phyloP scores from a whole-genome alignment of 2,797 vertebrate genomes.

The Heteromormyrus szaboi region DNA sequence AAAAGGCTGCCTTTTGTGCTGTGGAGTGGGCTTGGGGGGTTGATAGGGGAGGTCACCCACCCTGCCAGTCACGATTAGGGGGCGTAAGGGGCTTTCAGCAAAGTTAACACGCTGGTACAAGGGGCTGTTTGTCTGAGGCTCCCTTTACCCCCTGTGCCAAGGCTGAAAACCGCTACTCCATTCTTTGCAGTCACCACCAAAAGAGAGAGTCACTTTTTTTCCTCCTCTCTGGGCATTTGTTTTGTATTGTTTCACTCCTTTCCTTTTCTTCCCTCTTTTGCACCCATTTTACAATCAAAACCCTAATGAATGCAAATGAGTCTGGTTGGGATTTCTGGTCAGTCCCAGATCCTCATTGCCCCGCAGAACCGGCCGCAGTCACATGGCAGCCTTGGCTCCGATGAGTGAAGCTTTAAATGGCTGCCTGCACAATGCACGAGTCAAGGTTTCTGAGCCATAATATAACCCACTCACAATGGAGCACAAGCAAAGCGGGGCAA shows the following conservation, averaged over 20 bases:
- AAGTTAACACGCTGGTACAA: constrained; percentile 28
- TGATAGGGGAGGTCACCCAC: constrained; percentile 32
- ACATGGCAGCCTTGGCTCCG: not conserved
- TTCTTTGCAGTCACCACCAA: not conserved
- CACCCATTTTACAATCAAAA: constrained; percentile 13
- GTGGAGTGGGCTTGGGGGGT: constrained; percentile 7
- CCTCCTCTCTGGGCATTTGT: constrained; percentile 9
- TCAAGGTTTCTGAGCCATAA: not conserved
- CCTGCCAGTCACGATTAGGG: constrained; percentile 43
- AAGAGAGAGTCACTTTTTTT: constrained; percentile 14
- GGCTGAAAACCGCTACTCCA: constrained; percentile 15
- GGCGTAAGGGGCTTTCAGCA: constrained; percentile 22
- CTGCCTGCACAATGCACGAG: not conserved
- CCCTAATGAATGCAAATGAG: constrained; percentile 21
- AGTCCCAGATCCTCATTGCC: not conserved
- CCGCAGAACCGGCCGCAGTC: not conserved
- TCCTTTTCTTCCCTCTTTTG: not conserved
- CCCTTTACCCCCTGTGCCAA: constrained; percentile 25
- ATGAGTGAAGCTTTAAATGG: not conserved
- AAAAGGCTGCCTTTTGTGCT: constrained; percentile 29
- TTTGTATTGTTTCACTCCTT: constrained; percentile 18
- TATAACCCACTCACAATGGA: not conserved
- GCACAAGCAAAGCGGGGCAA: not conserved
- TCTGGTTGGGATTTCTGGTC: constrained; percentile 4
- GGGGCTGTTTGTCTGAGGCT: constrained; percentile 25